Conservation (phyloP, 2,113 vertebrate species). For the Paralichthys olivaceus region DNA sequence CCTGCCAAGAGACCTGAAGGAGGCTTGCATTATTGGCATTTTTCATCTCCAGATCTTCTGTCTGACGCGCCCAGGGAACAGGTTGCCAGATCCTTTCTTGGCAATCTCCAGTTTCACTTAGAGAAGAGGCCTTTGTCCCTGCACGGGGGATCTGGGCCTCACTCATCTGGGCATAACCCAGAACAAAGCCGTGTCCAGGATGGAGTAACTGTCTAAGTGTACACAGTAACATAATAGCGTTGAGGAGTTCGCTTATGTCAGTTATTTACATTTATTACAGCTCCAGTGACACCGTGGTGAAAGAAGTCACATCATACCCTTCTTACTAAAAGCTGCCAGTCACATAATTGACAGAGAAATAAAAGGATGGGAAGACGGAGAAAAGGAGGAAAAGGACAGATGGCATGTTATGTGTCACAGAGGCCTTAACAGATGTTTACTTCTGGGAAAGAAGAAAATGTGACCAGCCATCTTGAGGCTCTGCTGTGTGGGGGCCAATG, state of each 20-base stretch:
- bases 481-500: slow-evolving; percentile 47
- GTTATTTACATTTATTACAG: slow-evolving; percentile 55
- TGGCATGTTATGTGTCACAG: slow-evolving; percentile 62
- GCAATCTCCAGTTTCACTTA: slow-evolving; percentile 72
- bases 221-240: slow-evolving; percentile 56
- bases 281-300: slow-evolving; percentile 8
- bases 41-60: slow-evolving; percentile 69
- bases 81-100: slow-evolving; percentile 76
- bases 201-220: slow-evolving; percentile 50
- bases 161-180: slow-evolving; percentile 46
- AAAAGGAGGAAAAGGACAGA: slow-evolving; percentile 50
- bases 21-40: slow-evolving; percentile 78
- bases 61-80: slow-evolving; percentile 44
- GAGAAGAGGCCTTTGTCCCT: slow-evolving; percentile 73
- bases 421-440: slow-evolving; percentile 74
- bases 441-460: slow-evolving; percentile 60
- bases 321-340: slow-evolving; percentile 40
- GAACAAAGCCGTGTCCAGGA: slow-evolving; percentile 27
- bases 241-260: slow-evolving; percentile 53
- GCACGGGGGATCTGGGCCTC: slow-evolving; percentile 38
- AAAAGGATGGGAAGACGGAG: slow-evolving; percentile 6
- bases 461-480: slow-evolving; percentile 59
- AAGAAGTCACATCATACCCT: slow-evolving; percentile 16
- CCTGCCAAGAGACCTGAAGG: slow-evolving; percentile 70
- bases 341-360: slow-evolving; percentile 44